Evolutionary conservation across 2,797 vertebrate species (phyloP), one percentile per base, ranked within the genome.

Genomic region (Brotula barbata): DNA sequence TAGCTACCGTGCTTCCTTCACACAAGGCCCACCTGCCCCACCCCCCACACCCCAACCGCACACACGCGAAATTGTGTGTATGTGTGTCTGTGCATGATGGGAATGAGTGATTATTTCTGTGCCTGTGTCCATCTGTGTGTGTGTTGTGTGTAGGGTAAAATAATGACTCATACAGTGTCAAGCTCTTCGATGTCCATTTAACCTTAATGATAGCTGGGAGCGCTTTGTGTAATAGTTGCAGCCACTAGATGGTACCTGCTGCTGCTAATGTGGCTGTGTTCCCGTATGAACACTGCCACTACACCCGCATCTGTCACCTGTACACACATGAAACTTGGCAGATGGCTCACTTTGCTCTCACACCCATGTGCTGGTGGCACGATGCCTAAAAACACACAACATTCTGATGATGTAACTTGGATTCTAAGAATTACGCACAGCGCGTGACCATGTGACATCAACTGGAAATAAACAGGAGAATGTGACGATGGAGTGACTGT

Each of bases 121-220:
- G 33, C 9, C 2, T 45, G 50, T 37, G 25, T 62, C 42, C 46
- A 1, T 39, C 19, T 15, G 21, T 54, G 39, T 43, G 15, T 43
- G 23, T 11, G 17, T 33, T 37, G 43, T 63, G 12, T 60, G 49
- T 65, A 1, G 33, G 19, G 17, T 47, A 58, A 66, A 81, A 80
- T 78, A 83, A 75, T 82, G 78, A 82, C 68, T 85, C 76, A 75
- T 20, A 68, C 57, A 60, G 73, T 72, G 77, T 85, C 75, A 77
- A 62, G 55, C 68, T 67, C 56, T 58, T 71, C 77, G 59, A 82
- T 85, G 69, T 76, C 78, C 73, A 59, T 84, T 81, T 84, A 84
- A 85, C 78, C 77, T 77, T 56, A 80, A 75, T 16, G 34, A 46
- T 44, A 65, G 59, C 68, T 73, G 44, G 17, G 56, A 73, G 39